These are phyloP conservation scores for Anarhynchus alexandrinus DNA, from an alignment of 2,113 vertebrate genomes.

Conservation along the genomic window DNA sequence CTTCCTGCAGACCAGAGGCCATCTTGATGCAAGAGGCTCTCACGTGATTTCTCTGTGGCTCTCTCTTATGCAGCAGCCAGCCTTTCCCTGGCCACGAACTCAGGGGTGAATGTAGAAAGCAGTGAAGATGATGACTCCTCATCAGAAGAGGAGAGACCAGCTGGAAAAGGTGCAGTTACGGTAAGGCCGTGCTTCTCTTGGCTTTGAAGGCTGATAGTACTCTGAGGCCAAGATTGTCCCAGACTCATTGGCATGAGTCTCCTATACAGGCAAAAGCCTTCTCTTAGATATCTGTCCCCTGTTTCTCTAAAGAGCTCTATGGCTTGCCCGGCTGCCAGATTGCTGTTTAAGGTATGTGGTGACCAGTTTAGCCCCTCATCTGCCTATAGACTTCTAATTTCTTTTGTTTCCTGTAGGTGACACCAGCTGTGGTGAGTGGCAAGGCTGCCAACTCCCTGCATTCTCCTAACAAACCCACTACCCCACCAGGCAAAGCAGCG, in stretches of 20 bases:
- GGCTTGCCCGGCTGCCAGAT: background rate
- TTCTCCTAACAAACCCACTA: background rate
- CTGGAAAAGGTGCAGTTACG: background rate
- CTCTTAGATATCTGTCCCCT: background rate
- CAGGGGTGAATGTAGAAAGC: background rate
- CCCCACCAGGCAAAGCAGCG: background rate
- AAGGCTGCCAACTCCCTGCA: conserved; percentile 52
- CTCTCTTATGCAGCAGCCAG: conserved; percentile 15
- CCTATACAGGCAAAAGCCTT: background rate
- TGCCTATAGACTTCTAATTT: background rate
- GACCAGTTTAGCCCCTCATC: background rate
- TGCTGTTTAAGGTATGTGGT: background rate
- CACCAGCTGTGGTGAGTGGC: background rate
- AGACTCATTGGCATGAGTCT: background rate
- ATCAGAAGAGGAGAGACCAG: conserved; percentile 29
- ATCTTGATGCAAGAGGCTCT: fast-evolving
- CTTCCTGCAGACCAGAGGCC: background rate
- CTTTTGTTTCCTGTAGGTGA: conserved; percentile 43
- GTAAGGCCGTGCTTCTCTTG: background rate
- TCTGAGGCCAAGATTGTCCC: background rate
- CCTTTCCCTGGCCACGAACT: background rate
- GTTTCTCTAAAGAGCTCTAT: background rate
- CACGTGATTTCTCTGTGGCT: background rate
- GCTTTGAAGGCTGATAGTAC: background rate
- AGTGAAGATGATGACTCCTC: conserved; percentile 62